Base-by-base conservation (phyloP, 2,113 vertebrate genomes). In the Muntiacus reevesi region DNA sequence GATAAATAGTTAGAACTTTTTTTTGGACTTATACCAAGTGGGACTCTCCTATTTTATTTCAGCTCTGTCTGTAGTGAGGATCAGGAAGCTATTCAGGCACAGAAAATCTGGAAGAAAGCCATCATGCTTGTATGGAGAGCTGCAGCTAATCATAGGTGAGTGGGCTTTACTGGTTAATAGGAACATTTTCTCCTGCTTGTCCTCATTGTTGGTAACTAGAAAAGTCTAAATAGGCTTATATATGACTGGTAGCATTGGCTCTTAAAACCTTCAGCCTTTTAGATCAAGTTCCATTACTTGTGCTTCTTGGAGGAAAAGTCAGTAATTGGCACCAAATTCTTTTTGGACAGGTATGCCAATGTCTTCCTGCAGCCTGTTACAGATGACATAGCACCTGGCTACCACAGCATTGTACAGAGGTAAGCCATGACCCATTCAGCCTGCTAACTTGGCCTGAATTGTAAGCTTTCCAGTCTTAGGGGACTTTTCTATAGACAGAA, bases 101-200 rank as follows among this genome's bases (percentile, higher is more conserved):
- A 99, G 98, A 99, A 99, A 98, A 99, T 99, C 98, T 99, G 99
- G 99, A 99, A 99, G 98, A 99, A 99, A 98, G 99, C 99, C 88
- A 99, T 99, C 88, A 99, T 99, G 99, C 98, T 99, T 96, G 99
- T 99, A 96, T 99, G 99, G 99, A 99, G 99, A 98, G 99, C 99
- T 62, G 99, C 99, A 95, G 99, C 99, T 97, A 99, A 99, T 99
- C 99, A 99, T 99, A 99, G 99, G 99, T 99, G 94, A 98, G 98
- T 98, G 52, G 40, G 19, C 30, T 89, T 96, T 96, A 55, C 62
- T 28, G 88, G 40, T 96, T 52, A 88, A 52, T 96, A 59, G 52
- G 36, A 87, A 83, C 55, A 81, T 85, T 86, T 78, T 95, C 33
- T 97, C 45, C 16, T 55, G 11, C 5, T 71, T 0, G 11, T 81